Percentiles rank a stretch among this genome's conserved stretches.
Evolutionary conservation across 2,113 vertebrate genomes (phyloP).

Genomic region (Neogale vison): DNA sequence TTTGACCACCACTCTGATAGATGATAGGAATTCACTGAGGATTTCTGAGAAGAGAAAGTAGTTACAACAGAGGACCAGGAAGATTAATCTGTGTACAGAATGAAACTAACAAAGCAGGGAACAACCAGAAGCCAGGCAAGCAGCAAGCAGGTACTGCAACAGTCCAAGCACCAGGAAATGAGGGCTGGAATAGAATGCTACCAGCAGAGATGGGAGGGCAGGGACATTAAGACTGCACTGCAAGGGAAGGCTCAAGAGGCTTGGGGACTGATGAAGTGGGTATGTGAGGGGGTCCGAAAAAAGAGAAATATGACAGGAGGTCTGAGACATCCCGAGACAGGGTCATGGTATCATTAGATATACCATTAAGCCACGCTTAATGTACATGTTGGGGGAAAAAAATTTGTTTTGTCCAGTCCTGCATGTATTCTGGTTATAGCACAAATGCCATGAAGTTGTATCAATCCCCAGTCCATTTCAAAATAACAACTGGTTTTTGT

Average conservation of each 20-base stretch:
- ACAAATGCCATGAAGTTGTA: background rate
- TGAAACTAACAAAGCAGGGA: background rate
- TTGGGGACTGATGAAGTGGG: background rate
- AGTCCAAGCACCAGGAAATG: background rate
- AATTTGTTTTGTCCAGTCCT: background rate
- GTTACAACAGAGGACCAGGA: background rate
- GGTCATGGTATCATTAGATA: background rate
- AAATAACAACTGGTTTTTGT: conserved; percentile 15
- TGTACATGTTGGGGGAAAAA: background rate
- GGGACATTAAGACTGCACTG: background rate
- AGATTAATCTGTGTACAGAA: background rate
- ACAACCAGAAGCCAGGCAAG: background rate
- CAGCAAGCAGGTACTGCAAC: background rate
- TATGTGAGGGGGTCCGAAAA: background rate
- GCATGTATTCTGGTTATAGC: background rate
- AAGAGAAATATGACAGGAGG: background rate
- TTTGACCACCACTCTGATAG: background rate
- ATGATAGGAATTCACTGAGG: background rate
- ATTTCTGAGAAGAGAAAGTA: background rate
- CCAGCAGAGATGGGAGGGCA: background rate
- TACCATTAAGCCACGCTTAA: background rate
- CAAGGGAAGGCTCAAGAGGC: background rate
- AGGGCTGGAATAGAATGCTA: background rate
- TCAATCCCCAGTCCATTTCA: background rate
- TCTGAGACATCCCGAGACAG: background rate